These are phyloP conservation scores for Protula sp. DNA, from an alignment of 2,888 invertebrate species.

Conservation along the genomic window DNA sequence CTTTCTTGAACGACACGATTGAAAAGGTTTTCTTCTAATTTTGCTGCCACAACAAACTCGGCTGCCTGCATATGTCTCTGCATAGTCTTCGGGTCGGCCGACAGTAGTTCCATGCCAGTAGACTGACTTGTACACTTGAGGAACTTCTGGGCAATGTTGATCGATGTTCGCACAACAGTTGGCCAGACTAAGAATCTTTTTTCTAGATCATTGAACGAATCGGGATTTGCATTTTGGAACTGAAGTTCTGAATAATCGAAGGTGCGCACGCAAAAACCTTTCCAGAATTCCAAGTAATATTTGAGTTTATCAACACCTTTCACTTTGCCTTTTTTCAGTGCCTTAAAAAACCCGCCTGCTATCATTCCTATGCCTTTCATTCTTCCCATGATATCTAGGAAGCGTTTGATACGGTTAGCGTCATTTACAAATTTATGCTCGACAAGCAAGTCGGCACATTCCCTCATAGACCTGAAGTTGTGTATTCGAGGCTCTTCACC, in stretches of 20 bases:
- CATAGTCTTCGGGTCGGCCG: conserved; percentile 10
- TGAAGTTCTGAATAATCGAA: conserved; percentile 20
- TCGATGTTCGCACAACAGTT: conserved; percentile 16
- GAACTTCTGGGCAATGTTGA: conserved; percentile 21
- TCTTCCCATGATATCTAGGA: conserved; percentile 20
- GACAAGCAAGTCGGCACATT: conserved; percentile 14
- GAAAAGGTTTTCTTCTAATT: conserved; percentile 21
- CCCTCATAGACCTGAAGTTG: conserved; percentile 19
- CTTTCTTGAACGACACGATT: conserved; percentile 11
- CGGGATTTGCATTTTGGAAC: conserved; percentile 17
- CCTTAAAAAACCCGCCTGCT: conserved; percentile 22
- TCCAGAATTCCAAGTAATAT: conserved; percentile 24
- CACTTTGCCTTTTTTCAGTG: conserved; percentile 24
- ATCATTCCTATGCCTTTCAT: conserved; percentile 21
- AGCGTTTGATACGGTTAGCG: conserved; percentile 14
- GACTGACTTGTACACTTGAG: conserved; percentile 19
- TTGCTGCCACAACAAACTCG: conserved; percentile 23
- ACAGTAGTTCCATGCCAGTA: conserved; percentile 16
- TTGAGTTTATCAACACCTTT: conserved; percentile 21
- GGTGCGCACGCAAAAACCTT: conserved; percentile 20
- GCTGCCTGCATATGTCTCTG: conserved; percentile 24
- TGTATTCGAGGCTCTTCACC: conserved; percentile 16
- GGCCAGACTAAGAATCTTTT: conserved; percentile 21
- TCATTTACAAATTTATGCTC: conserved; percentile 8
- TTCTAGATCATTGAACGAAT: conserved; percentile 17